Conservation (phyloP, 2,888 invertebrate genomes). For the Sinotaia quadrata region DNA sequence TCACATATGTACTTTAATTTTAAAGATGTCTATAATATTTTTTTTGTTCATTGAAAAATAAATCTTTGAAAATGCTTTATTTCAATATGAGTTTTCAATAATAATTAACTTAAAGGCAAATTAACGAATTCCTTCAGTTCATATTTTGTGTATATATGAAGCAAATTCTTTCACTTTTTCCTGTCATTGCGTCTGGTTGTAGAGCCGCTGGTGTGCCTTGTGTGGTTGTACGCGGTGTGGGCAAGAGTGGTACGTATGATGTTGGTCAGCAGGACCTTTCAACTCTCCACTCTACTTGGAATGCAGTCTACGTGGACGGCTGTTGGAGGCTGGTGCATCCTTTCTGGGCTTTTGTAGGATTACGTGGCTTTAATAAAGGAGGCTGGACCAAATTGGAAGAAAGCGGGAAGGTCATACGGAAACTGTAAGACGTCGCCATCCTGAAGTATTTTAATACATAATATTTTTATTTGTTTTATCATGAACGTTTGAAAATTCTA, state of each 20-base stretch:
- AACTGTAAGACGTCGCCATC: not conserved
- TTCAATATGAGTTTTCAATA: no score
- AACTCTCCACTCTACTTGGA: conserved; percentile 54
- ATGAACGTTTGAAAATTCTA: no score
- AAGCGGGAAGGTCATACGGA: not conserved
- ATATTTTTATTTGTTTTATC: no score
- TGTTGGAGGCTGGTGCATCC: conserved; percentile 61
- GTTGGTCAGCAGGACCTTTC: conserved; percentile 51
- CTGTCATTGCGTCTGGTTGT: conserved; percentile 26
- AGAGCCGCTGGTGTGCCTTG: conserved; percentile 58
- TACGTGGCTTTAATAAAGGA: not conserved
- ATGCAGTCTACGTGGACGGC: conserved; percentile 54
- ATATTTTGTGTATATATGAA: no score
- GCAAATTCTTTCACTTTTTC: no score
- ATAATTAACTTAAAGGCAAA: no score
- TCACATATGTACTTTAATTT: no score
- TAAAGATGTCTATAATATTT: no score
- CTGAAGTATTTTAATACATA: no score
- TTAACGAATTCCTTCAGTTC: no score
- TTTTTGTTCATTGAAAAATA: no score
- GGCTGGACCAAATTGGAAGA: not conserved
- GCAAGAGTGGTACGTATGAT: conserved; percentile 55
- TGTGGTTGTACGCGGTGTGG: conserved; percentile 54
- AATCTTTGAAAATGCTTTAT: no score
- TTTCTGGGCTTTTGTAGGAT: conserved; percentile 47